A percentile compares a stretch with the other conserved stretches of the same genome.
phyloP scores from a whole-genome alignment of 2,113 vertebrate species.

The Columbina picui region DNA sequence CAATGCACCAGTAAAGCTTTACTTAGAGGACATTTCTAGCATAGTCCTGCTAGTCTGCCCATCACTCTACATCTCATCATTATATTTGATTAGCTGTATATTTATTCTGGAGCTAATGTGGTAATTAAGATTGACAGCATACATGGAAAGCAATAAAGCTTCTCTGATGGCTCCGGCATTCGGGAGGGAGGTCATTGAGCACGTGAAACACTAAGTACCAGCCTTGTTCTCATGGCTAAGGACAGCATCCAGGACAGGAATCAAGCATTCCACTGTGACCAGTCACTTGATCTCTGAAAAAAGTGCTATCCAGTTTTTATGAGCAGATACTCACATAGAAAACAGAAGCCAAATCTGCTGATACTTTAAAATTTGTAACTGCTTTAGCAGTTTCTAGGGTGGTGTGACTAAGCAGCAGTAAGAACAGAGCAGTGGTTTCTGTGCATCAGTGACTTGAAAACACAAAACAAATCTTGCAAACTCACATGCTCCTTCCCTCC shows the following conservation, averaged over 20 bases:
- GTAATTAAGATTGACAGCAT: conserved; percentile 11
- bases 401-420: background rate
- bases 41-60: background rate
- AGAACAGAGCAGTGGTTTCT: background rate
- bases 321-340: background rate
- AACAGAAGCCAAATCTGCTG: background rate
- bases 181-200: background rate
- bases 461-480: background rate
- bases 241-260: background rate
- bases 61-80: background rate
- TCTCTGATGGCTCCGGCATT: background rate
- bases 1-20: background rate
- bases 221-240: background rate
- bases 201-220: background rate
- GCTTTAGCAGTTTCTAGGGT: background rate
- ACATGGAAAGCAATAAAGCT: background rate
- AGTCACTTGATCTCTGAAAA: background rate
- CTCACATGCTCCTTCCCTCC: background rate
- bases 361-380: background rate
- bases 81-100: background rate
- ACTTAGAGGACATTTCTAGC: background rate
- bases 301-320: background rate
- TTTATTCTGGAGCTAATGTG: background rate
- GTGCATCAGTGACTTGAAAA: background rate
- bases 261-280: background rate